phyloP scores from a whole-genome alignment of 1,140 invertebrate genomes.

The Magallana angulata region DNA sequence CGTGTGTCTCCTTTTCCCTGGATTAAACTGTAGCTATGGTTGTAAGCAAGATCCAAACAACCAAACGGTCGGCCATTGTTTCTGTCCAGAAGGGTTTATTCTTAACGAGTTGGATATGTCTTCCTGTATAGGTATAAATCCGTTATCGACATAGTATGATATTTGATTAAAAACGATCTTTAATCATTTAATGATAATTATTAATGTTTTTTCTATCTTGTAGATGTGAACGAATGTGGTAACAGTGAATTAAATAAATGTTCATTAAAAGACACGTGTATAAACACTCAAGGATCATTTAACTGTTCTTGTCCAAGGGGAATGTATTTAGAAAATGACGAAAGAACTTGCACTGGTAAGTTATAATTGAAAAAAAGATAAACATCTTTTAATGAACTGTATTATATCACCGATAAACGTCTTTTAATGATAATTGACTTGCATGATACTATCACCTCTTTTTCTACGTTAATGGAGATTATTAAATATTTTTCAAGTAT shows the following conservation, averaged over 20 bases:
- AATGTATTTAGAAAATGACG: slow-evolving; percentile 13
- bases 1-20: neutral
- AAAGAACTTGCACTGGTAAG: slow-evolving; percentile 44
- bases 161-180: neutral
- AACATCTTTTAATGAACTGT: no score
- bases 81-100: slow-evolving; percentile 39
- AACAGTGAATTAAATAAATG: slow-evolving; percentile 39
- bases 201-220: neutral
- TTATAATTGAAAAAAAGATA: neutral
- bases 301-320: slow-evolving; percentile 45
- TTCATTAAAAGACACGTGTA: slow-evolving; percentile 34
- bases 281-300: slow-evolving; percentile 34
- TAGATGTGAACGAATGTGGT: slow-evolving; percentile 51
- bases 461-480: neutral
- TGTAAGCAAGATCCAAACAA: neutral
- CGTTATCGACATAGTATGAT: neutral
- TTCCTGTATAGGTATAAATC: neutral
- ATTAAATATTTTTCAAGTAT: neutral
- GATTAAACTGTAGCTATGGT: slow-evolving; percentile 11
- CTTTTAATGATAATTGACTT: neutral
- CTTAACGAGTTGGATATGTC: slow-evolving; percentile 24
- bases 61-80: neutral
- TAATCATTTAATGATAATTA: no score
- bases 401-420: no score
- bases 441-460: neutral